Conservation (phyloP, 1,140 invertebrate genomes). For the Ooceraea biroi region DNA sequence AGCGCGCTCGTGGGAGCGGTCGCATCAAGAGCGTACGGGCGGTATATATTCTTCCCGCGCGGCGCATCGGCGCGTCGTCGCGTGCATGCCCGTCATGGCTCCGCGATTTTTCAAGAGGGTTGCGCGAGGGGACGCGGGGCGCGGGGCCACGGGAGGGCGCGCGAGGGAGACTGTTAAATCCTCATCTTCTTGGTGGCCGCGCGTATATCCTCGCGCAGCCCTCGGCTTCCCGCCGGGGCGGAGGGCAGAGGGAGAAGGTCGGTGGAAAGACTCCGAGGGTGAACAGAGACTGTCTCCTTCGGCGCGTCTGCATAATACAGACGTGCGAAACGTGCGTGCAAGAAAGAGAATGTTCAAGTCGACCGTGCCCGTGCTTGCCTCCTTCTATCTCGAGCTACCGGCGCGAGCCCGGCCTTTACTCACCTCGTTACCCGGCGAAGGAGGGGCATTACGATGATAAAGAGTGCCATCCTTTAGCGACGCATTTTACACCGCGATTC, state of each 20-base stretch:
- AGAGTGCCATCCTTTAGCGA: conserved; percentile 49
- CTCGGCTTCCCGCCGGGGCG: not conserved
- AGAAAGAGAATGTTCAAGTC: conserved; percentile 57
- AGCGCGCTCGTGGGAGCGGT: not conserved
- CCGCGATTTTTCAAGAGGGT: conserved; percentile 55
- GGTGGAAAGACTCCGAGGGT: conserved; percentile 4
- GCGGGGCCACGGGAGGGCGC: conserved; percentile 1
- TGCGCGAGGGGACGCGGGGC: not conserved
- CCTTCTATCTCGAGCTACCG: conserved; percentile 26
- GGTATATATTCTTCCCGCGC: conserved; percentile 18
- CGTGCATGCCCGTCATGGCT: conserved; percentile 62
- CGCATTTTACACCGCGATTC: conserved; percentile 56
- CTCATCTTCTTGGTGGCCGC: conserved; percentile 62
- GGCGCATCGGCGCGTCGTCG: conserved; percentile 31
- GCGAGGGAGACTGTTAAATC: conserved; percentile 48
- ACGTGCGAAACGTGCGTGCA: conserved; percentile 28
- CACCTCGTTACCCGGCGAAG: conserved; percentile 58
- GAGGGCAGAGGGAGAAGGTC: too few species aligned
- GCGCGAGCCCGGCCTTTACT: conserved; percentile 43
- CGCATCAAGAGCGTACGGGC: conserved; percentile 1
- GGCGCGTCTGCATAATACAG: conserved; percentile 52
- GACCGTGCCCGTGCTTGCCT: conserved; percentile 18
- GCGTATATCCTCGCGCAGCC: conserved; percentile 30
- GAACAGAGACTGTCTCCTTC: conserved; percentile 30
- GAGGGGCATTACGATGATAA: conserved; percentile 61